Conservation (phyloP, 2,888 invertebrate species). For the Arrhopalites spinosus region DNA sequence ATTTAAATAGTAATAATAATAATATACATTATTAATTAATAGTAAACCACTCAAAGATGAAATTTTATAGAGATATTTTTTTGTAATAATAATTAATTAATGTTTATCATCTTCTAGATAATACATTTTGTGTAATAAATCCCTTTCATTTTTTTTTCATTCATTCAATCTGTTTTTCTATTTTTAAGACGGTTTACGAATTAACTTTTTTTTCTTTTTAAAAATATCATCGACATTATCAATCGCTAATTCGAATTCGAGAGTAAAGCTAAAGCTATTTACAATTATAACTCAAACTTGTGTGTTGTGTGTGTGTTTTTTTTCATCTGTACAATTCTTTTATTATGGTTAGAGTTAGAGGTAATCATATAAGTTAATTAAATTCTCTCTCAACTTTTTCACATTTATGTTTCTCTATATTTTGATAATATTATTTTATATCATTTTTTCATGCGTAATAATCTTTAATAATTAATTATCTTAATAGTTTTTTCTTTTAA, state of each 20-base stretch:
- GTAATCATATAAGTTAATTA: conserved; percentile 25
- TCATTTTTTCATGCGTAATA: neutral
- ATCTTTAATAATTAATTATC: neutral
- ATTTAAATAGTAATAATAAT: too few relatives aligned
- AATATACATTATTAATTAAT: too few relatives aligned
- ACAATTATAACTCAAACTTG: conserved; percentile 13
- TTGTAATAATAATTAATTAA: too few relatives aligned
- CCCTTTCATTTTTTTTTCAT: neutral
- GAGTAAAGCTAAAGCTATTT: conserved; percentile 33
- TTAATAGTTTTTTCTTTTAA: neutral
- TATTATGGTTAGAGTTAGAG: neutral
- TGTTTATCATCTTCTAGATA: too few relatives aligned
- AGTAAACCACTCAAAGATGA: too few relatives aligned
- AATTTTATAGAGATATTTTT: neutral
- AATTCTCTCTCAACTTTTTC: neutral
- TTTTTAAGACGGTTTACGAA: too few relatives aligned
- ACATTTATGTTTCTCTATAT: neutral
- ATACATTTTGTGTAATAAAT: too few relatives aligned
- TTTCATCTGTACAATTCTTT: conserved; percentile 18
- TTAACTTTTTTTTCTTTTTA: neutral
- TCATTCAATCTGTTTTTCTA: neutral
- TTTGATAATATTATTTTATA: neutral
- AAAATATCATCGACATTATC: too few relatives aligned
- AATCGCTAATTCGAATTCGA: neutral
- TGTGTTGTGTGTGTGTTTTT: neutral